Base-by-base conservation (phyloP, 1,140 invertebrate genomes). In the Chymomyza costata region DNA sequence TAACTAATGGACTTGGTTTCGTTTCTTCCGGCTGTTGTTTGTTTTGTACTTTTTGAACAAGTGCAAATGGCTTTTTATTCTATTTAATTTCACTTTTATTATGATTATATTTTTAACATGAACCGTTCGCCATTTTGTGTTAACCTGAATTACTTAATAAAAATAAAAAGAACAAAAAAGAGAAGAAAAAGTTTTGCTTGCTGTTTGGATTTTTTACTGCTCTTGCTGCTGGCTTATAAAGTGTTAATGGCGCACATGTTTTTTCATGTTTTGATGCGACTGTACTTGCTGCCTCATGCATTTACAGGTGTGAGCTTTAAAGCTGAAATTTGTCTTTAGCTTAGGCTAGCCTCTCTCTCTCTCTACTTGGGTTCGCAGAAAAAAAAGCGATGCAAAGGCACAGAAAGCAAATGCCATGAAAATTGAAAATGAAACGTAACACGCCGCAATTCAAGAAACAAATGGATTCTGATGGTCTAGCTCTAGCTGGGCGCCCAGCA, bases 21-120 rank as follows among this genome's bases (percentile, higher is more conserved):
- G 19, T 43, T 43, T 28, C 5, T 28, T 28, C 10, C 10, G 5
- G 25, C 10, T 28, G 25, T 34, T 34, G 31, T 38, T 38, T n/a
- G n/a, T n/a, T 7, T 38, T 38, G 54, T 54, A 71, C 63, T 66
- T 78, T 67, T 67, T 71, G 53, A 80, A 81, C 73, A 81, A 80
- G 73, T 68, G 67, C 58, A 67, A 78, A 78, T 78, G 71, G 64
- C 66, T 70, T 76, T 78, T 67, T 54, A 73, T 78, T 78, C 73
- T 71, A 78, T 78, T 78, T 71, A 78, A 78, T 78, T 78, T 78
- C 67, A 54, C 46, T 80, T 80, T 78, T 78, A 78, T 78, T 80
- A 80, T 71, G 67, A 78, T 78, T 80, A 61, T 80, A 78, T 78
- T 78, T 78, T 41, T 66, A 38, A 14, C 32, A 34, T 34, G 32